A percentile compares a stretch with the other conserved stretches of the same genome.
phyloP scores from a whole-genome alignment of 2,113 vertebrate species.

The Eublepharis macularius region DNA sequence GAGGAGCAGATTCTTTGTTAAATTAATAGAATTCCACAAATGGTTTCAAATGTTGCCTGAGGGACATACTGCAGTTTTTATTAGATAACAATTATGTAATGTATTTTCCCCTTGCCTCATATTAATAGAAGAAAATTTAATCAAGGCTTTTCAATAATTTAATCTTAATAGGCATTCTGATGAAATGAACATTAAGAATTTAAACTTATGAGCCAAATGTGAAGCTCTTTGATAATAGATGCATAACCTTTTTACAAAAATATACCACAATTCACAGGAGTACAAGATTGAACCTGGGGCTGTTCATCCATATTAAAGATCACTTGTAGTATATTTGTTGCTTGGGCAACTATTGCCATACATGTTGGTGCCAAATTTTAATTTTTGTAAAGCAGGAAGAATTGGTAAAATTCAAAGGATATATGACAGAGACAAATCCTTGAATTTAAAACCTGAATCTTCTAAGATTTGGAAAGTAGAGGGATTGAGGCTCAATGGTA shows the following conservation, averaged over 20 bases:
- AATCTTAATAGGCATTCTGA: conserved; percentile 34
- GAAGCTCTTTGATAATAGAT: conserved; percentile 26
- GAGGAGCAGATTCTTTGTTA: not conserved
- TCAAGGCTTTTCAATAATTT: conserved; percentile 30
- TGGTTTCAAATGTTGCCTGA: conserved; percentile 11
- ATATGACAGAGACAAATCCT: too few relatives aligned
- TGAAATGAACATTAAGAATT: conserved; percentile 32
- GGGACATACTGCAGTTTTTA: not conserved
- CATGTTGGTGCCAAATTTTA: too few relatives aligned
- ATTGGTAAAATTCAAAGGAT: too few relatives aligned
- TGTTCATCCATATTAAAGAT: too few relatives aligned
- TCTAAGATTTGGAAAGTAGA: too few relatives aligned
- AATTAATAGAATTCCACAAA: conserved; percentile 12
- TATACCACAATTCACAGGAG: not conserved
- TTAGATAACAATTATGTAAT: conserved; percentile 36
- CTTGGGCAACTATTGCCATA: not conserved
- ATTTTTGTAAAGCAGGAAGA: too few relatives aligned
- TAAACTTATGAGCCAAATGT: conserved; percentile 14
- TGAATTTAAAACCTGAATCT: too few relatives aligned
- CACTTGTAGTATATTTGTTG: not conserved
- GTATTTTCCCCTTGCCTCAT: not conserved
- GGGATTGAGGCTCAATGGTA: too few relatives aligned
- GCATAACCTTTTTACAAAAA: not conserved
- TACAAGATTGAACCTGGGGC: not conserved
- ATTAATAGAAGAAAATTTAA: conserved; percentile 30